Percentiles rank a stretch among this genome's conserved stretches.
These are phyloP conservation scores for Bombus pascuorum DNA, from an alignment of 1,140 invertebrate species.

Conservation along the genomic window DNA sequence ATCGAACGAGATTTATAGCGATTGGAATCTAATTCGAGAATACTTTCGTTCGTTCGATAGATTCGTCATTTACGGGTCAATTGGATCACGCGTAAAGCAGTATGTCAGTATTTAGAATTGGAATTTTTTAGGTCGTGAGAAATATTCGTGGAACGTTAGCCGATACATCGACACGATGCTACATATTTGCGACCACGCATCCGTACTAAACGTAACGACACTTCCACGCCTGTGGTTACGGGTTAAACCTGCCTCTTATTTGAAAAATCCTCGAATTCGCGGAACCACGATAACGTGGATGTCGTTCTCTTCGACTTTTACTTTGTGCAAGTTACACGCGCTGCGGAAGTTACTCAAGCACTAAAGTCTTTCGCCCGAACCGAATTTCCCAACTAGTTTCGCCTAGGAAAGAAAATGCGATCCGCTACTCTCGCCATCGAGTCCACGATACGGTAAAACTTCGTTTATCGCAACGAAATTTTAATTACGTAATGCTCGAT, in stretches of 20 bases:
- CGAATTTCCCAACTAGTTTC: background rate
- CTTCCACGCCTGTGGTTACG: background rate
- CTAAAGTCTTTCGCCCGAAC: background rate
- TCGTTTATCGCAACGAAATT: background rate
- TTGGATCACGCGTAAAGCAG: background rate
- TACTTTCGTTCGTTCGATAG: slow-evolving; percentile 31
- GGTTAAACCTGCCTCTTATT: background rate
- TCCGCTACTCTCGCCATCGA: background rate
- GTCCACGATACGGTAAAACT: background rate
- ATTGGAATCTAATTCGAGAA: slow-evolving; percentile 37
- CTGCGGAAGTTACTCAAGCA: background rate
- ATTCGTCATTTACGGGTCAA: background rate
- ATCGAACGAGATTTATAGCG: slow-evolving; percentile 10
- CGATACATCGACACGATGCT: background rate
- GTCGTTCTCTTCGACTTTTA: slow-evolving; percentile 3
- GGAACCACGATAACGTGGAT: background rate
- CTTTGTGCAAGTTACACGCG: background rate
- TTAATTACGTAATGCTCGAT: background rate
- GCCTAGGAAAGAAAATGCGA: background rate
- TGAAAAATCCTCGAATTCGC: background rate
- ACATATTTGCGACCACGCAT: background rate
- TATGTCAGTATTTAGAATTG: no score
- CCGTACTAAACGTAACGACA: background rate
- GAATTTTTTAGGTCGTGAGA: background rate
- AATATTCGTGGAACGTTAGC: background rate